Percentiles rank a stretch among this genome's conserved stretches.
Conservation (phyloP, 37 sponge, comb jelly and placozoan species). For the Ephydatia muelleri region DNA sequence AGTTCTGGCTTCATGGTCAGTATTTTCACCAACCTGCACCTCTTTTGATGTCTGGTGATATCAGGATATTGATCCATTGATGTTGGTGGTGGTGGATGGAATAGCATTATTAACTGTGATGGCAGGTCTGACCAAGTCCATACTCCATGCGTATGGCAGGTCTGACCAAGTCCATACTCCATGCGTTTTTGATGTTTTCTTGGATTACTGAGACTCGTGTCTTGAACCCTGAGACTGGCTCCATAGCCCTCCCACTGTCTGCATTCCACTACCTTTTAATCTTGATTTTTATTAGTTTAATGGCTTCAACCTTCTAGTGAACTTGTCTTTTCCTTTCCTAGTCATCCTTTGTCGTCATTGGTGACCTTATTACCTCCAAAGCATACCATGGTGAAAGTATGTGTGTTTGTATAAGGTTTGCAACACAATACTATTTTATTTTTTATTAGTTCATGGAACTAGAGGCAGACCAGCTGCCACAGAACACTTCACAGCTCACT, state of each 20-base stretch:
- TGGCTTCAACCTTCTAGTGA: background rate
- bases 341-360: slow-evolving; percentile 15
- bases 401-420: background rate
- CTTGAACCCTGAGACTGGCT: background rate
- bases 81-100: no score
- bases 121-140: no score
- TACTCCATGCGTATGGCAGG: no score
- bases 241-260: slow-evolving; percentile 17
- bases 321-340: background rate
- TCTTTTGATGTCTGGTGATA: background rate
- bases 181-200: background rate
- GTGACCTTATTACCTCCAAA: slow-evolving; percentile 38
- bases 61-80: background rate
- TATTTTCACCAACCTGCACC: background rate
- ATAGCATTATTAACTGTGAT: no score
- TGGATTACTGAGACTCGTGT: background rate
- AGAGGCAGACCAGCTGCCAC: background rate
- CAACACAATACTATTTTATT: background rate
- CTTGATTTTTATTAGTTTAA: background rate
- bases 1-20: background rate
- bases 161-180: no score
- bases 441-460: background rate
- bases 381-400: slow-evolving; percentile 18
- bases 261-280: background rate
- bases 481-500: background rate